These are phyloP conservation scores for Struthio camelus DNA, from an alignment of 2,113 vertebrate genomes.

Conservation along the genomic window DNA sequence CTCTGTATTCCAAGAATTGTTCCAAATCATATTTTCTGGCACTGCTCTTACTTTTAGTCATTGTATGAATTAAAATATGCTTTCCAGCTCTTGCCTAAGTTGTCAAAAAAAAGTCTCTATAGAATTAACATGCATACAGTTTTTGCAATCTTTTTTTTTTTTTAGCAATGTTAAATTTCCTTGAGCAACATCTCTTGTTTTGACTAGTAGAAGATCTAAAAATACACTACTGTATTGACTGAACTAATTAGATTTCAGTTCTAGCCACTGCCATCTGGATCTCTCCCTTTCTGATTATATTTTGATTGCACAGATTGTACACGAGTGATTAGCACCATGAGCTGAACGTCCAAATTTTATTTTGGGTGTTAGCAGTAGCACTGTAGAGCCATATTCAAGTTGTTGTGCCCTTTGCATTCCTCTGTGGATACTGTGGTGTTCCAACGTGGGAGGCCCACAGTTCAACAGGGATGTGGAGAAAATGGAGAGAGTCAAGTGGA, in stretches of 20 bases:
- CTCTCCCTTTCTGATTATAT: conserved; percentile 22
- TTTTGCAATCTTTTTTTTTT: conserved; percentile 42
- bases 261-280: conserved; percentile 57
- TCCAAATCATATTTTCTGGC: conserved; percentile 77
- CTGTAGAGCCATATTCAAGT: not conserved
- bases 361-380: conserved; percentile 31
- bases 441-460: not conserved
- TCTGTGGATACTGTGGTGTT: accelerated
- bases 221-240: conserved; percentile 50
- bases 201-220: conserved; percentile 56
- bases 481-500: not conserved
- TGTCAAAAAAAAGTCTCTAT: conserved; percentile 60
- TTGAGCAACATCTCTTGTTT: conserved; percentile 65
- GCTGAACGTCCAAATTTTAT: conserved; percentile 23
- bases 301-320: conserved; percentile 44
- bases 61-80: conserved; percentile 74
- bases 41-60: conserved; percentile 67
- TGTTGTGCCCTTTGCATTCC: not conserved
- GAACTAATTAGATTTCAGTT: conserved; percentile 49
- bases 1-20: conserved; percentile 76
- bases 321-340: conserved; percentile 26
- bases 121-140: conserved; percentile 54
- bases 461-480: not conserved
- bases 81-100: conserved; percentile 65
- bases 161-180: conserved; percentile 48